Evolutionary conservation across 2,888 invertebrate species (phyloP).

Genomic region (Cerastoderma edule): DNA sequence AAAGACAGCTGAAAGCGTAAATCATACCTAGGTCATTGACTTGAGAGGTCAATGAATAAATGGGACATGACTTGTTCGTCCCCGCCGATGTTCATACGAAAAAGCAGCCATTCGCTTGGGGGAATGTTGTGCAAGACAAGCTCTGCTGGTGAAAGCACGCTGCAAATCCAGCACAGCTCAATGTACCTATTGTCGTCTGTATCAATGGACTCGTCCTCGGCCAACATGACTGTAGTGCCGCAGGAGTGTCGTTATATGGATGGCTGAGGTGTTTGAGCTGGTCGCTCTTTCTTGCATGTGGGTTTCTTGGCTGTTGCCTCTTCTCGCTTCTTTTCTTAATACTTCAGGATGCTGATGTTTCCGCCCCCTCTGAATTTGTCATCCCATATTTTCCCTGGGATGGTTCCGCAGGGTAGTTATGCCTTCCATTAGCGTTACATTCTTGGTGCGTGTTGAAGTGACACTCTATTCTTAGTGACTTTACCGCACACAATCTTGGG

Average conservation of each 20-base stretch:
- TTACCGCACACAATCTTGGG: slow-evolving; percentile 43
- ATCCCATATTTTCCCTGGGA: slow-evolving; percentile 50
- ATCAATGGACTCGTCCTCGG: background rate
- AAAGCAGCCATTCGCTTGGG: no score
- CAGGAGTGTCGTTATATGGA: background rate
- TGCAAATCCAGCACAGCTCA: slow-evolving; percentile 28
- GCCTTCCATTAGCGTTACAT: slow-evolving; percentile 40
- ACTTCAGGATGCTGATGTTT: slow-evolving; percentile 13
- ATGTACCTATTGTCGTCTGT: slow-evolving; percentile 1
- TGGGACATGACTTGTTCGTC: no score
- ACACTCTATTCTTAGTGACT: slow-evolving; percentile 24
- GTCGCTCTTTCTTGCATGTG: background rate
- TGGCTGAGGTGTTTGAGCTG: background rate
- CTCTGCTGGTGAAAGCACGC: background rate
- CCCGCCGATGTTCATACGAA: no score
- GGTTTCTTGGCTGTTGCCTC: background rate
- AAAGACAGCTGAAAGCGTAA: no score
- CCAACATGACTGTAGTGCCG: background rate
- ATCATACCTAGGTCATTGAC: no score
- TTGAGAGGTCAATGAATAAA: no score
- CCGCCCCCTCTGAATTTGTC: slow-evolving; percentile 30
- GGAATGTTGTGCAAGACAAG: no score
- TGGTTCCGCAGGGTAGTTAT: slow-evolving; percentile 45
- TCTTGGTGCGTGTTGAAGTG: slow-evolving; percentile 38
- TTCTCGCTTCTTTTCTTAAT: slow-evolving; percentile 1